Conservation (phyloP, 2,113 vertebrate species). For the Gambusia holbrooki region DNA sequence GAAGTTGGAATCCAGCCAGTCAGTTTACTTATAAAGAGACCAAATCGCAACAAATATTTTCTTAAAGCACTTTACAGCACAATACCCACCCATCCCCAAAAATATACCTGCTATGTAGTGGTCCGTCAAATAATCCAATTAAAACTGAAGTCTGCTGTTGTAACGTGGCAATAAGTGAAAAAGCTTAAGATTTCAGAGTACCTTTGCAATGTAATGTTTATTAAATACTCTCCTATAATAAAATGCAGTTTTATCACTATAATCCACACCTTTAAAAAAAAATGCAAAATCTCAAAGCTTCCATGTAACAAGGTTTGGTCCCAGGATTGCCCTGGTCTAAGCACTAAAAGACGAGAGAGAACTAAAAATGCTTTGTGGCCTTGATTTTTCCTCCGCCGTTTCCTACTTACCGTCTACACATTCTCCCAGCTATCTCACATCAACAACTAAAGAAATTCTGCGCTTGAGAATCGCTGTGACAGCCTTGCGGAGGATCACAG, state of each 20-base stretch:
- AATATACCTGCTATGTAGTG: neutral
- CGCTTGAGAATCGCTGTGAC: slow-evolving; percentile 77
- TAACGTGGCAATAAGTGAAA: neutral
- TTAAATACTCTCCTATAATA: neutral
- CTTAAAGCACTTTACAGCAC: neutral
- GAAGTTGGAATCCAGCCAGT: neutral
- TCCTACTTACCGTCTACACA: slow-evolving; percentile 39
- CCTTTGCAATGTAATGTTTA: neutral
- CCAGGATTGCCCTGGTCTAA: slow-evolving; percentile 33
- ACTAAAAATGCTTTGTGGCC: slow-evolving; percentile 53
- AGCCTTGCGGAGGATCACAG: slow-evolving; percentile 76
- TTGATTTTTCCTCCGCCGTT: slow-evolving; percentile 43
- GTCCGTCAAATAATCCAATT: neutral
- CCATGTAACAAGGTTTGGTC: slow-evolving; percentile 20
- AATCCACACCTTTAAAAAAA: slow-evolving; percentile 19
- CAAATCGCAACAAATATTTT: neutral
- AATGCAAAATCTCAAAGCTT: slow-evolving; percentile 5
- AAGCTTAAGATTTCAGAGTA: neutral
- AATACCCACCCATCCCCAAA: neutral
- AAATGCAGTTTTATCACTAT: neutral
- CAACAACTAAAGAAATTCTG: slow-evolving; percentile 65
- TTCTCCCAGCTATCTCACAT: slow-evolving; percentile 50
- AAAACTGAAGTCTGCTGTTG: too few species aligned
- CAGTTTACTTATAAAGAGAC: neutral
- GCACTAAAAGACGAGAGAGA: slow-evolving; percentile 23